These are phyloP conservation scores for fruit fly (Drosophila melanogaster) DNA, from an alignment of 1,140 invertebrate species.

Conservation along the genomic window DNA sequence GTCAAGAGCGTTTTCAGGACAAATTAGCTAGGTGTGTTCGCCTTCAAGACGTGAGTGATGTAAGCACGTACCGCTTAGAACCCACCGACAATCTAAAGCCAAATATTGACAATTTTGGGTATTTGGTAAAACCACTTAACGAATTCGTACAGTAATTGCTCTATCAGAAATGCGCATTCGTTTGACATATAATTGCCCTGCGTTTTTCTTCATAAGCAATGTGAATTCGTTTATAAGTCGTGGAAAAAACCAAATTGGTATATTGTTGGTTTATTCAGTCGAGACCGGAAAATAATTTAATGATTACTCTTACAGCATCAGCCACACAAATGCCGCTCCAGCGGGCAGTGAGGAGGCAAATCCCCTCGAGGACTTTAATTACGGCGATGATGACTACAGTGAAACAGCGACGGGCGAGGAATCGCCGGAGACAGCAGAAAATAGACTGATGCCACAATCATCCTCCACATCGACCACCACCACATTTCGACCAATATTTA, in stretches of 20 bases:
- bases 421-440: constrained; percentile 52
- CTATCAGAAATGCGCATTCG: constrained; percentile 13
- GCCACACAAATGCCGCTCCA: constrained; percentile 63
- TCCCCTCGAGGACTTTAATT: constrained; percentile 43
- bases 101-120: constrained; percentile 36
- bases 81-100: constrained; percentile 20
- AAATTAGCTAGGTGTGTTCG: constrained; percentile 70
- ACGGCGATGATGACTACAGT: constrained; percentile 57
- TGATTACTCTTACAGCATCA: constrained; percentile 54
- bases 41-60: constrained; percentile 43
- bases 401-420: constrained; percentile 27
- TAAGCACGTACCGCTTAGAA: constrained; percentile 52
- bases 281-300: neutral
- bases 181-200: constrained; percentile 8
- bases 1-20: constrained; percentile 75
- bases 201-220: neutral
- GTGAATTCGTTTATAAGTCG: neutral
- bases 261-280: neutral
- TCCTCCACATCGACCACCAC: constrained; percentile 59
- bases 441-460: constrained; percentile 51
- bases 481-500: constrained; percentile 72
- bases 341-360: constrained; percentile 41
- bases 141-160: constrained; percentile 42
- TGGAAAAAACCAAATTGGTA: neutral
- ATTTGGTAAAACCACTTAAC: constrained; percentile 51